Evolutionary conservation across 2,797 vertebrate genomes (phyloP).

Genomic region (Psittacula echo): DNA sequence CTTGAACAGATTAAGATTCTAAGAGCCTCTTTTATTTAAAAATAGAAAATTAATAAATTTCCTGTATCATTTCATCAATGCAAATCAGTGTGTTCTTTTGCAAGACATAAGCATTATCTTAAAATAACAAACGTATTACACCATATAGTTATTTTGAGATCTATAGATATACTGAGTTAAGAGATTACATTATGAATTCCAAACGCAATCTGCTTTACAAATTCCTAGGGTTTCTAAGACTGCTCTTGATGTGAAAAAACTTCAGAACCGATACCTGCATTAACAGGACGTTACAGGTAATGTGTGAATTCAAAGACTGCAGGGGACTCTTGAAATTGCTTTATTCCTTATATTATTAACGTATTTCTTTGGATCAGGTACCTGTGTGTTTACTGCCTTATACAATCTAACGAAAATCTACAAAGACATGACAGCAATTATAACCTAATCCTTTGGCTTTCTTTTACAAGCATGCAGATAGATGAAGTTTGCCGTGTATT

Average conservation of each 20-base stretch:
- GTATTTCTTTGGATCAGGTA: slow-evolving; percentile 12
- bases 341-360: slow-evolving; percentile 23
- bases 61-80: slow-evolving; percentile 12
- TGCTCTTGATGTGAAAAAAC: slow-evolving; percentile 1
- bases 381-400: neutral
- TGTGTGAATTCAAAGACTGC: neutral
- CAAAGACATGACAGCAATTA: neutral
- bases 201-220: neutral
- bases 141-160: neutral
- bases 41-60: slow-evolving; percentile 37
- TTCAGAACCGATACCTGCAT: neutral
- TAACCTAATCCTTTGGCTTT: slow-evolving; percentile 1
- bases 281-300: slow-evolving; percentile 18
- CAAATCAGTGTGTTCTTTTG: neutral
- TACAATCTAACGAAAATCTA: neutral
- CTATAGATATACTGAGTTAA: neutral
- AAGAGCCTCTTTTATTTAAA: slow-evolving; percentile 53
- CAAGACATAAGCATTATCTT: neutral
- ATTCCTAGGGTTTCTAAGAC: slow-evolving; percentile 13
- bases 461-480: neutral
- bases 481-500: neutral
- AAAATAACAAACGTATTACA: slow-evolving; percentile 3
- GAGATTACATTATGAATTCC: slow-evolving; percentile 7
- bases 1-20: slow-evolving; percentile 63
- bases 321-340: neutral